Conservation (phyloP, 2,888 invertebrate genomes). For the Sipha maydis region DNA sequence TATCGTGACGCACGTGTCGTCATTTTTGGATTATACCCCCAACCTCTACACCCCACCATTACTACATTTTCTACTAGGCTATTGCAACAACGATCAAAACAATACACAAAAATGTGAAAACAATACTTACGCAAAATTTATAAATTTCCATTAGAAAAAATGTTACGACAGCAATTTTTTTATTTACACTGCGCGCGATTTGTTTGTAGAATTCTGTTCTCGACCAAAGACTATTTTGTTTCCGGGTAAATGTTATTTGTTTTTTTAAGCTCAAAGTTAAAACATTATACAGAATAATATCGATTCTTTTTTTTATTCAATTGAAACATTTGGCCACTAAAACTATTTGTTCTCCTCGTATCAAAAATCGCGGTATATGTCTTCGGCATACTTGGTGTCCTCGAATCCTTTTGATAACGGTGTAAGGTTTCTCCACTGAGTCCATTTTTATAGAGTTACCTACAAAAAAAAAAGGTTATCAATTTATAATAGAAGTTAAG, state of each 20-base stretch:
- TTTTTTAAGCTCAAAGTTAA: conserved; percentile 3
- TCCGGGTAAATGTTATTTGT: background rate
- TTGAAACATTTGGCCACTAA: conserved; percentile 67
- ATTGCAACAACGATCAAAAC: background rate
- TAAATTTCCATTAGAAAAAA: conserved; percentile 5
- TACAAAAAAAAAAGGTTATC: conserved; percentile 24
- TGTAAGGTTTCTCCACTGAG: conserved; percentile 67
- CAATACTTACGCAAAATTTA: background rate
- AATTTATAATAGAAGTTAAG: background rate
- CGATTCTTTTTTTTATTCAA: background rate
- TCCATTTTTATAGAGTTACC: conserved; percentile 67
- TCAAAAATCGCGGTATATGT: conserved; percentile 75
- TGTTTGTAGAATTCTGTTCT: background rate
- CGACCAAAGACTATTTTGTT: background rate
- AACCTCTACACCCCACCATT: background rate
- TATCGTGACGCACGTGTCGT: background rate
- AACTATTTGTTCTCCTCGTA: conserved; percentile 83
- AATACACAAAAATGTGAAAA: background rate
- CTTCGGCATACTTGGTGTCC: conserved; percentile 77
- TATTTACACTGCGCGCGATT: conserved; percentile 1
- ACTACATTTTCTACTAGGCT: background rate
- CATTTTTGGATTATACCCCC: no score
- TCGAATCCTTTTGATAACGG: conserved; percentile 72
- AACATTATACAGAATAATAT: background rate
- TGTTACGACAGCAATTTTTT: background rate